A percentile compares a stretch with the other conserved stretches of the same genome.
Evolutionary conservation across 2,797 vertebrate species (phyloP).

Genomic region (Onychomys leucogaster): DNA sequence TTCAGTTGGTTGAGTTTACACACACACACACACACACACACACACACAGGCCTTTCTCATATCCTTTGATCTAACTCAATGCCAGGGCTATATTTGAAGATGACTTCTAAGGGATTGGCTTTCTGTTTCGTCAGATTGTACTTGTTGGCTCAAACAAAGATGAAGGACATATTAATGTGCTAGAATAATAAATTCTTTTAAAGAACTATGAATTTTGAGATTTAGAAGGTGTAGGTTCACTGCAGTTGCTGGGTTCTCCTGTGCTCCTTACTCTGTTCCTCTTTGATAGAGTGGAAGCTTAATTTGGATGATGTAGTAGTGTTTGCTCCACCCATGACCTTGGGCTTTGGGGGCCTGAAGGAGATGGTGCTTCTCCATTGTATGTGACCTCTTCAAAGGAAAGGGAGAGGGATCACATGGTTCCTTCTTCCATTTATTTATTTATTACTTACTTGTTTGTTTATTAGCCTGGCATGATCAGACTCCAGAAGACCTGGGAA

Average conservation of each 20-base stretch:
- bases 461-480: no score
- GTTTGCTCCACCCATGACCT: no score
- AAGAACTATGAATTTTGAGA: background rate
- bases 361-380: no score
- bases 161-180: background rate
- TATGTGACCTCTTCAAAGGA: no score
- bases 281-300: background rate
- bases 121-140: background rate
- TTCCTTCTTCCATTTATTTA: no score
- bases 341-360: no score
- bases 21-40: background rate
- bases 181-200: slow-evolving; percentile 10
- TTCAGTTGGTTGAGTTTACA: background rate
- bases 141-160: background rate
- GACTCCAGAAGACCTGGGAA: no score
- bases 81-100: background rate
- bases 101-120: background rate
- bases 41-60: background rate
- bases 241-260: background rate
- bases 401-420: no score
- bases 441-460: no score
- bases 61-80: background rate
- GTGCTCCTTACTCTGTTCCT: background rate
- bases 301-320: background rate
- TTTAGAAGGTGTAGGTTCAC: background rate